Percentiles rank a stretch among this genome's conserved stretches.
phyloP scores from a whole-genome alignment of 1,140 invertebrate species.

The Drosophila athabasca region DNA sequence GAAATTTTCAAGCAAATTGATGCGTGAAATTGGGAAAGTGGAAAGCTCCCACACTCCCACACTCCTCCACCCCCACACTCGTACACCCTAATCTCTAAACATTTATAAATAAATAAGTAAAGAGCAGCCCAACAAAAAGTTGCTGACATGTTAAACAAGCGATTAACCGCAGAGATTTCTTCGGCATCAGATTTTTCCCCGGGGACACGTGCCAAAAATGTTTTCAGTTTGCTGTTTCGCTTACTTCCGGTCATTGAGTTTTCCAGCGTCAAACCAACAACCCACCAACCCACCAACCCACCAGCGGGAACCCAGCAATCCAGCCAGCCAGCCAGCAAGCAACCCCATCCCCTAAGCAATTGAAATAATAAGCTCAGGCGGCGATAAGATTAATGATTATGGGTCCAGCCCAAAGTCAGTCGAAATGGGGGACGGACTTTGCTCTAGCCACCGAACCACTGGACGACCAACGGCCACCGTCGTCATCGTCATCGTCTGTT shows the following conservation, averaged over 20 bases:
- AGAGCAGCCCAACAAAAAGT: conserved; percentile 51
- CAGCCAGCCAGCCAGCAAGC: background rate
- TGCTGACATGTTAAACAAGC: conserved; percentile 79
- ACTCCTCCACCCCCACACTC: background rate
- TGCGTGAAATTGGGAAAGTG: conserved; percentile 51
- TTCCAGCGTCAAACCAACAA: conserved; percentile 44
- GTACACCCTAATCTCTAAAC: conserved; percentile 24
- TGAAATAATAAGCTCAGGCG: conserved; percentile 84
- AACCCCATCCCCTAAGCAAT: conserved; percentile 51
- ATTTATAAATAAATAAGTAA: conserved; percentile 68
- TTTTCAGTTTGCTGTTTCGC: conserved; percentile 67
- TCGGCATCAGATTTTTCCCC: background rate
- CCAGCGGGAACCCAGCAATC: background rate
- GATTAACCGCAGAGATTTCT: conserved; percentile 79
- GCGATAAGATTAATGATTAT: conserved; percentile 84
- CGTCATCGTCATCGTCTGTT: conserved; percentile 74
- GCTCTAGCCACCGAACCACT: background rate
- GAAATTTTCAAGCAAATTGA: conserved; percentile 53
- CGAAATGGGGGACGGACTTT: background rate
- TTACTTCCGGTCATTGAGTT: conserved; percentile 83
- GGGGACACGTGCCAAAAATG: conserved; percentile 61
- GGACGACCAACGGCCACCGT: conserved; percentile 12
- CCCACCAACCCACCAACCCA: background rate
- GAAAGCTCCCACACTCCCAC: background rate
- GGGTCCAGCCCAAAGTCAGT: conserved; percentile 52